Conservation (phyloP, 1,140 invertebrate species). For the Leucophenga varia region DNA sequence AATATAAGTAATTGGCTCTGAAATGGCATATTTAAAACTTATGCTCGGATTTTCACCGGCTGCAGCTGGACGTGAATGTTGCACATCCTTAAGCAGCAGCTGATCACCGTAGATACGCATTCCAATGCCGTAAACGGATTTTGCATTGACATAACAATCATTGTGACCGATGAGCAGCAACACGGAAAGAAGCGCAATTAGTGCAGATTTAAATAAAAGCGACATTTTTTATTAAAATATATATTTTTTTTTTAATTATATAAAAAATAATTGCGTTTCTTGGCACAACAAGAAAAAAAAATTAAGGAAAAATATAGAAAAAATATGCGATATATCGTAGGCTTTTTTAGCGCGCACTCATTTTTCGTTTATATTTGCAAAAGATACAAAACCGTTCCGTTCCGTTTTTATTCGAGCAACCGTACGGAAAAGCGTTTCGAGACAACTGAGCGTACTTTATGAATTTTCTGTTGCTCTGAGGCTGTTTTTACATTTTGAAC, state of each 20-base stretch:
- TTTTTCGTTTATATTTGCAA: too few species aligned
- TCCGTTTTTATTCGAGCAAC: too few species aligned
- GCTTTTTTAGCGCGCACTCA: too few species aligned
- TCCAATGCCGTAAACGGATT: constrained; percentile 32
- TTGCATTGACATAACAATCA: constrained; percentile 21
- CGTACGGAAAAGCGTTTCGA: too few species aligned
- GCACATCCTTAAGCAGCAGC: constrained; percentile 41
- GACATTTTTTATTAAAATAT: not conserved
- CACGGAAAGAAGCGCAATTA: constrained; percentile 11
- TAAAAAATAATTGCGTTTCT: constrained; percentile 10
- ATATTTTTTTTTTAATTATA: not conserved
- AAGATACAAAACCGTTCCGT: too few species aligned
- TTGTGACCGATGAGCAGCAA: not conserved
- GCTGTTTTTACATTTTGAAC: too few species aligned
- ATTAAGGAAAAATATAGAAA: too few species aligned
- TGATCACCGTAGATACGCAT: constrained; percentile 30
- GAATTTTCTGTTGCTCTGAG: too few species aligned
- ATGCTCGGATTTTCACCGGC: constrained; percentile 26
- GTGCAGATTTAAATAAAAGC: not conserved
- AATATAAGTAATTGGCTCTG: constrained; percentile 41
- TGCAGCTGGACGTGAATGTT: constrained; percentile 26
- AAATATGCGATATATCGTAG: too few species aligned
- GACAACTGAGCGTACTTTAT: too few species aligned
- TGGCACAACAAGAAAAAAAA: constrained; percentile 1
- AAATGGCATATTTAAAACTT: constrained; percentile 36